These are phyloP conservation scores for Cerastis rubricosa DNA, from an alignment of 2,888 invertebrate genomes.

Conservation along the genomic window DNA sequence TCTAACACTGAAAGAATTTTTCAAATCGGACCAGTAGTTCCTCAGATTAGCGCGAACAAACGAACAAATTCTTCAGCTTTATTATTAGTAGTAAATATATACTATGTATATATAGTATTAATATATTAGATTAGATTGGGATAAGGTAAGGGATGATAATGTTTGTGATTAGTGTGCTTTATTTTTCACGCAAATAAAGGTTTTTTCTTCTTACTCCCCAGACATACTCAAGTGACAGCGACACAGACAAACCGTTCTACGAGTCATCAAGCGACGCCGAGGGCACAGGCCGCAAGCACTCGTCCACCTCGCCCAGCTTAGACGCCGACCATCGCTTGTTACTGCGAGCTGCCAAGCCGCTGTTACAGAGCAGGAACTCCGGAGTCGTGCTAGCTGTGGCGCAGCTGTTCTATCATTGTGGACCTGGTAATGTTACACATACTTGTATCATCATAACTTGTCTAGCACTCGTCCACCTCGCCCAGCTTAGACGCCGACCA, in stretches of 20 bases:
- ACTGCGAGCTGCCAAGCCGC: conserved; percentile 97
- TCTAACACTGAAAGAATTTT: no score
- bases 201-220: conserved; percentile 2
- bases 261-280: conserved; percentile 76
- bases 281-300: conserved; percentile 79
- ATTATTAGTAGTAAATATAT: no score
- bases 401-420: conserved; percentile 97
- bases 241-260: conserved; percentile 81
- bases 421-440: conserved; percentile 77
- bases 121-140: no score
- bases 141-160: no score
- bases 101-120: no score
- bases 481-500: conserved; percentile 96
- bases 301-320: conserved; percentile 91
- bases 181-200: background rate
- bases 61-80: no score
- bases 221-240: conserved; percentile 81
- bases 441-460: background rate
- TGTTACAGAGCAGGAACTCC: conserved; percentile 98
- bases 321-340: conserved; percentile 98
- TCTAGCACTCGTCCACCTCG: background rate
- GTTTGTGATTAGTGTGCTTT: background rate
- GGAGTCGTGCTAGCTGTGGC: conserved; percentile 99
- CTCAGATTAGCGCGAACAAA: no score
- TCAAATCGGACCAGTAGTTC: no score